These are phyloP conservation scores for Anser brachyrhynchus DNA, from an alignment of 2,113 vertebrate species.

Conservation along the genomic window DNA sequence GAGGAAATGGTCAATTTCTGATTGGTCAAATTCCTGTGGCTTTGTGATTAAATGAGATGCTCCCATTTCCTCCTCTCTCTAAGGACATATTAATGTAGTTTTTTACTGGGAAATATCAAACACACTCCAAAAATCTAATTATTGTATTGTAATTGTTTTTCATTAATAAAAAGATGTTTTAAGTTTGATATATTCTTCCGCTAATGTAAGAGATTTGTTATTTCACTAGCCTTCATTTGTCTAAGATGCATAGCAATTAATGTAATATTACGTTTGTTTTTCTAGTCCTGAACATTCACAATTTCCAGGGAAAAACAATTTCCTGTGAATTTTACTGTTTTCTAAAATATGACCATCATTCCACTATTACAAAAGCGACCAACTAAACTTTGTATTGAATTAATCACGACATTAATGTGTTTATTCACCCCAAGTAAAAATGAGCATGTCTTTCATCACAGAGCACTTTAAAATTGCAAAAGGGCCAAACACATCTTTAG, in stretches of 20 bases:
- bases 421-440: not conserved
- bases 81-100: not conserved
- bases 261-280: not conserved
- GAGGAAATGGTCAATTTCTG: not conserved
- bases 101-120: not conserved
- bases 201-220: not conserved
- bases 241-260: not conserved
- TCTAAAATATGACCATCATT: not conserved
- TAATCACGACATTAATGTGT: not conserved
- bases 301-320: not conserved
- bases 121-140: not conserved
- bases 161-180: not conserved
- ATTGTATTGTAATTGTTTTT: not conserved
- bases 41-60: not conserved
- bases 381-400: not conserved
- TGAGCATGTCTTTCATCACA: not conserved
- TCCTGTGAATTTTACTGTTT: not conserved
- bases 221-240: not conserved
- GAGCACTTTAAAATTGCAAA: not conserved
- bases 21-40: not conserved
- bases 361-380: fast-evolving
- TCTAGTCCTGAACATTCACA: not conserved
- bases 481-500: not conserved
- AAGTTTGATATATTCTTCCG: not conserved
- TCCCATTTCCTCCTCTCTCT: not conserved